Conservation (phyloP, 2,113 vertebrate species). For the Bucco capensis region DNA sequence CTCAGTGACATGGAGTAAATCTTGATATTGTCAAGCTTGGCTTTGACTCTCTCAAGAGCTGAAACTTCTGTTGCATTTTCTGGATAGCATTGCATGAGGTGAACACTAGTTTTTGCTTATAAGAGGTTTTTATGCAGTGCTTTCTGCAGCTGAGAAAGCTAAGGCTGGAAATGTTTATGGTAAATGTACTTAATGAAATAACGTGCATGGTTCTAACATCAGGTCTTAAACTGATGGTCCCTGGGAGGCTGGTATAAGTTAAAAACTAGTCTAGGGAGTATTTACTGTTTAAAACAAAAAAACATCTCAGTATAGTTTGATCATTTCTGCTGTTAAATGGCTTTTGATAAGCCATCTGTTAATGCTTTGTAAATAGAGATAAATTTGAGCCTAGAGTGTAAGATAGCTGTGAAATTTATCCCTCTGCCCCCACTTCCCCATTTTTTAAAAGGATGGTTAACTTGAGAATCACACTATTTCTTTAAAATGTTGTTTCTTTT, state of each 20-base stretch:
- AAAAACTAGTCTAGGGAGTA: constrained; percentile 25
- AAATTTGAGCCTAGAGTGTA: constrained; percentile 24
- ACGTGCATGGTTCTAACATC: background rate
- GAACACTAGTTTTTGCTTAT: background rate
- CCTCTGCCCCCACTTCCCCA: background rate
- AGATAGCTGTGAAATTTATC: constrained; percentile 7
- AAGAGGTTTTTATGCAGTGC: background rate
- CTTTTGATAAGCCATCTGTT: constrained; percentile 50
- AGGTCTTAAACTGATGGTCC: constrained; percentile 23
- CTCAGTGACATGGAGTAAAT: background rate
- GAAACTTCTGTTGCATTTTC: background rate
- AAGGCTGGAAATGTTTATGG: background rate
- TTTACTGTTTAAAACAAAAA: constrained; percentile 22
- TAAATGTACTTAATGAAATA: constrained; percentile 28
- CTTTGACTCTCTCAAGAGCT: background rate
- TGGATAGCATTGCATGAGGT: background rate
- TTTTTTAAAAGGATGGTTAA: constrained; percentile 11
- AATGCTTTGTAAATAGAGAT: constrained; percentile 32
- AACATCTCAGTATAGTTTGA: background rate
- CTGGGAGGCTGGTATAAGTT: constrained; percentile 36
- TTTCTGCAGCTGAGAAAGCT: background rate
- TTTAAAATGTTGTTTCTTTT: constrained; percentile 4
- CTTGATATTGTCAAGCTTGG: background rate
- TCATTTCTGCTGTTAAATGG: constrained; percentile 38
- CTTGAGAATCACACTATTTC: constrained; percentile 2